These are phyloP conservation scores for Staurois parvus DNA, from an alignment of 2,797 vertebrate species.

Conservation along the genomic window DNA sequence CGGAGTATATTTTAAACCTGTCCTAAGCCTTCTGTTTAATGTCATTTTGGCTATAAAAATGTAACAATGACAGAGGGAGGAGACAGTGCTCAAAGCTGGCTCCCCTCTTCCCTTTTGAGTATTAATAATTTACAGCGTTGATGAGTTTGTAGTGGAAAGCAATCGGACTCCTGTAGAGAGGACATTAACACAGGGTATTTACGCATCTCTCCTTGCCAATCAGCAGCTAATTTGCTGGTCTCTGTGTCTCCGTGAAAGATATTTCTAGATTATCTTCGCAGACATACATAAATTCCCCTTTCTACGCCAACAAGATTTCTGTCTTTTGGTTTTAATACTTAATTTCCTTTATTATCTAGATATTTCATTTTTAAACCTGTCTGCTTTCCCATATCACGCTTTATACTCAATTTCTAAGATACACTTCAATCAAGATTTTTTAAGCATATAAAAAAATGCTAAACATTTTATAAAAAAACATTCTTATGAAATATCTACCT, in stretches of 20 bases:
- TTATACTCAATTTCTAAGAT: not conserved
- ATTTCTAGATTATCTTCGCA: conserved; percentile 2
- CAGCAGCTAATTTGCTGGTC: conserved; percentile 76
- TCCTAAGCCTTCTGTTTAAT: conserved; percentile 59
- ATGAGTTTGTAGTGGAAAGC: conserved; percentile 83
- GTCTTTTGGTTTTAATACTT: not conserved
- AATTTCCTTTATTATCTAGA: not conserved
- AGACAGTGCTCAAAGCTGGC: conserved; percentile 69
- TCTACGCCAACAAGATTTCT: not conserved
- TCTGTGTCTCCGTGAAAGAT: conserved; percentile 51
- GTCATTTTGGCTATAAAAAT: conserved; percentile 57
- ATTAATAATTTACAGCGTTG: conserved; percentile 88
- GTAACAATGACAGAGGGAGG: conserved; percentile 64
- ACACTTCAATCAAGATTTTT: not conserved
- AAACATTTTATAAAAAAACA: no score
- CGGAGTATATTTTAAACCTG: conserved; percentile 59
- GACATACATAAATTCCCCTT: conserved; percentile 38
- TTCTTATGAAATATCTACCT: no score
- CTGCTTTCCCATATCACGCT: not conserved
- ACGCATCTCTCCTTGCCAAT: conserved; percentile 76
- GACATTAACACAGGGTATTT: conserved; percentile 77
- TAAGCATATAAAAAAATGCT: not conserved
- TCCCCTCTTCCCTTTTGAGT: conserved; percentile 71
- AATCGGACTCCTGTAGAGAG: conserved; percentile 82
- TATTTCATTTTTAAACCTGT: no score